Evolutionary conservation across 2,888 invertebrate genomes (phyloP), one percentile per base, ranked within the genome.

Genomic region (Zygaena filipendulae): DNA sequence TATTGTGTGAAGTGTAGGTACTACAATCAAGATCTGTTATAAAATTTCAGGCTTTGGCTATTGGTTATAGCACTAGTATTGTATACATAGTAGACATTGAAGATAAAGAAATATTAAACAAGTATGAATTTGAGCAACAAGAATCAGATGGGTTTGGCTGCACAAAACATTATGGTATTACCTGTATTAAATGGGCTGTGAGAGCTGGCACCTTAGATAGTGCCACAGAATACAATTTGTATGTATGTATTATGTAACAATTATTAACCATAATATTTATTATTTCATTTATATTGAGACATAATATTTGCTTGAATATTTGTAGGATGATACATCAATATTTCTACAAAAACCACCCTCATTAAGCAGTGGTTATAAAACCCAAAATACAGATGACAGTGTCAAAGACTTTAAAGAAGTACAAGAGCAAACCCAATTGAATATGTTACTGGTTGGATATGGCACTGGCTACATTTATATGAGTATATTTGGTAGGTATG

Each of bases 401-500:
- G 56, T 75, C 0, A 68, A 79, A 55, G 82, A 83, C 46, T 74
- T 83, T 2, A 87, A 86, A 55, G 82, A 85, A 38, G 69, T 85
- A 9, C 79, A 81, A 44, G 81, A 83, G 31, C 85, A 85, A 42
- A 81, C 57, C 29, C 82, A 82, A 39, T 71, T 94, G 8, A 92
- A 90, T 57, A 83, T 92, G 52, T 63, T 95, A n/a, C 60, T 94
- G 40, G 83, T 93, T 28, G 93, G 93, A 7, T 88, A 91, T 52
- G 84, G 84, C 28, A 82, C 84, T 39, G 92, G 94, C 1, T 82
- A 84, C 42, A 80, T 90, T 24, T 82, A 85, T 58, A 79, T 95
- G 51, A 87, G 88, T 52, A 87, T 94, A 3, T 92, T 92, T 66
- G 96, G 96, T 9, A 86, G 92, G 49, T 89, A 93, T 50, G 88